Percentiles rank a stretch among this genome's conserved stretches.
Evolutionary conservation across 1,140 invertebrate genomes (phyloP).

Genomic region (Zelostemma sp.): DNA sequence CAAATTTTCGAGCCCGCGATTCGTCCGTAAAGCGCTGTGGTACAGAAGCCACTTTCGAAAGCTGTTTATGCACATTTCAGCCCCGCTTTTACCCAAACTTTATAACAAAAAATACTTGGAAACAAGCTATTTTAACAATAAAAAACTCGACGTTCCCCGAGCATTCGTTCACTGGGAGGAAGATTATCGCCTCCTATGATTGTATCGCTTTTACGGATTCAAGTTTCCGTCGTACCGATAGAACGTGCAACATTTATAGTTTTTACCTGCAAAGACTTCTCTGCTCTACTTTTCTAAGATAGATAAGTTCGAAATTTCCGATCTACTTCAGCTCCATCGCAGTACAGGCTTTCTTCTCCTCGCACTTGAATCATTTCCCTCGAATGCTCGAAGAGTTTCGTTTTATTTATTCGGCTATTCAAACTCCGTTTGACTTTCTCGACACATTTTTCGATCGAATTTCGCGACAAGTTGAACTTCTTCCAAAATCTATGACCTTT

Average conservation of each 20-base stretch:
- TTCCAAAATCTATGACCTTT: too few relatives aligned
- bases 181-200: too few relatives aligned
- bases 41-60: too few relatives aligned
- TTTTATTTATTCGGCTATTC: constrained; percentile 32
- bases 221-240: constrained; percentile 17
- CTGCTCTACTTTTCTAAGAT: constrained; percentile 30
- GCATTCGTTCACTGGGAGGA: too few relatives aligned
- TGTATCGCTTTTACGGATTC: constrained; percentile 25
- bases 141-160: too few relatives aligned
- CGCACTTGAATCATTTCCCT: constrained; percentile 29
- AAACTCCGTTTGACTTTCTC: background rate
- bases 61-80: too few relatives aligned
- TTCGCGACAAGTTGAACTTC: background rate
- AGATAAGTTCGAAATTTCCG: constrained; percentile 33
- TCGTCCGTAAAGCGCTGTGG: too few relatives aligned
- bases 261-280: constrained; percentile 37
- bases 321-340: constrained; percentile 30
- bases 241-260: constrained; percentile 36
- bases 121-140: too few relatives aligned
- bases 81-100: too few relatives aligned
- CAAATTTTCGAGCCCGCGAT: too few relatives aligned
- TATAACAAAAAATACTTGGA: too few relatives aligned
- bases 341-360: constrained; percentile 33
- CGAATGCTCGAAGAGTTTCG: constrained; percentile 32
- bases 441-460: background rate